Percentiles rank a stretch among this genome's conserved stretches.
Evolutionary conservation across 1,140 invertebrate genomes (phyloP).

Genomic region (Drosophila mojavensis): DNA sequence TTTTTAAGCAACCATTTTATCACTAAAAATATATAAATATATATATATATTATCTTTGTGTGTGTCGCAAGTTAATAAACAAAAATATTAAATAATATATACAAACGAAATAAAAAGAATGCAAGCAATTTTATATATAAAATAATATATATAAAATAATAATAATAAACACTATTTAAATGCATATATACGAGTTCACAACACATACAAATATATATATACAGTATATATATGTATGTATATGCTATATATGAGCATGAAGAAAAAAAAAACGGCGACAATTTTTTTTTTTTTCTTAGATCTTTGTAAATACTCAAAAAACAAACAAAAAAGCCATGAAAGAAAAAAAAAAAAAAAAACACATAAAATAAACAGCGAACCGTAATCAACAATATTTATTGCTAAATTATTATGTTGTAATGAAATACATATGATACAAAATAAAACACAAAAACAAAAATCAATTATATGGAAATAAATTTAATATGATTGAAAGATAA

Average conservation of each 20-base stretch:
- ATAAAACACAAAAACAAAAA: conserved; percentile 7
- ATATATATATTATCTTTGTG: conserved; percentile 35
- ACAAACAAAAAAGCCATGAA: conserved; percentile 19
- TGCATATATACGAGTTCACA: conserved; percentile 41
- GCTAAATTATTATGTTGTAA: conserved; percentile 63
- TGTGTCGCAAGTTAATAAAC: conserved; percentile 39
- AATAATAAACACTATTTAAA: conserved; percentile 43
- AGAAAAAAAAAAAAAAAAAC: conserved; percentile 7
- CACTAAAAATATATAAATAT: conserved; percentile 31
- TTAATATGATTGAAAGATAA: conserved; percentile 7
- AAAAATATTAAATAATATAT: conserved; percentile 9
- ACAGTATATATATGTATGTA: conserved; percentile 31
- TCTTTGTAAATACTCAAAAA: conserved; percentile 79
- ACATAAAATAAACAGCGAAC: conserved; percentile 23
- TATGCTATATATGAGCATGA: conserved; percentile 34
- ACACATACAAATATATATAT: conserved; percentile 33
- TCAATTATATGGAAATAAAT: not conserved
- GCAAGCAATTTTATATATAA: conserved; percentile 27
- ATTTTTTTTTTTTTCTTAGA: conserved; percentile 74
- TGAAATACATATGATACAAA: conserved; percentile 31
- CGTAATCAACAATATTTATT: conserved; percentile 53
- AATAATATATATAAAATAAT: conserved; percentile 11
- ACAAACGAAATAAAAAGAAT: not conserved
- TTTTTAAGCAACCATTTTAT: conserved; percentile 36
- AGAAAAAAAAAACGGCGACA: conserved; percentile 36